Percentiles rank a stretch among this genome's conserved stretches.
These are phyloP conservation scores for Okapia johnstoni DNA, from an alignment of 2,113 vertebrate species.

Conservation along the genomic window DNA sequence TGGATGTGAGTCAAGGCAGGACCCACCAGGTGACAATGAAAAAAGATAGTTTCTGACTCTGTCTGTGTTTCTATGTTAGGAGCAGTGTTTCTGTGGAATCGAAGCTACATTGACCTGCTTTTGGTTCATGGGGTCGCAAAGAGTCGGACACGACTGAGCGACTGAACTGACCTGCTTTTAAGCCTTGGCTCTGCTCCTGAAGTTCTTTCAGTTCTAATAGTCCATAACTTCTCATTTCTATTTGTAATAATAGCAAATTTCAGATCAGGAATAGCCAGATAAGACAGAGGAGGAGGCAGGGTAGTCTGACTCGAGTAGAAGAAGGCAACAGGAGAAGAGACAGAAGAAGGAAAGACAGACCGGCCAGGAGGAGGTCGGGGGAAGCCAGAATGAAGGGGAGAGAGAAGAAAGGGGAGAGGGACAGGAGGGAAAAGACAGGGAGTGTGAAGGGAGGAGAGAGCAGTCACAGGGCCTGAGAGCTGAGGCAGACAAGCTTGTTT, in stretches of 20 bases:
- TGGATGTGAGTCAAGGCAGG: background rate
- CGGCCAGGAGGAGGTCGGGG: background rate
- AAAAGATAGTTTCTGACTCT: rapidly evolving
- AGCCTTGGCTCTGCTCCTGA: background rate
- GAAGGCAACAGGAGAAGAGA: background rate
- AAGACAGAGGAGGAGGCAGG: background rate
- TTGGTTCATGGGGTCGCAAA: background rate
- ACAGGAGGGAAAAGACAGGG: too few relatives aligned
- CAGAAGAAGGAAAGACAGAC: background rate
- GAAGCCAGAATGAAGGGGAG: background rate
- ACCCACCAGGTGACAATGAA: background rate
- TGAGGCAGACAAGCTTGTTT: background rate
- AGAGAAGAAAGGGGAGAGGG: background rate
- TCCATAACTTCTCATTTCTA: background rate
- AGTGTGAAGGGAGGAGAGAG: background rate
- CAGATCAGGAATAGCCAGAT: background rate
- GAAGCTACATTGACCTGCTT: background rate
- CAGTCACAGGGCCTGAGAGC: too few relatives aligned
- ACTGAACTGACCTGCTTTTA: background rate
- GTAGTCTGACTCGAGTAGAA: background rate
- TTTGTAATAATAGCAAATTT: background rate
- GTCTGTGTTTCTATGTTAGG: rapidly evolving
- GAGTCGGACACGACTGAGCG: too few relatives aligned
- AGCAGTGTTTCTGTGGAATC: background rate
- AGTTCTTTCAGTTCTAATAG: background rate